A percentile compares a stretch with the other conserved stretches of the same genome.
Conservation (phyloP, 2,797 vertebrate genomes). For the Melanotaenia trifasciata region DNA sequence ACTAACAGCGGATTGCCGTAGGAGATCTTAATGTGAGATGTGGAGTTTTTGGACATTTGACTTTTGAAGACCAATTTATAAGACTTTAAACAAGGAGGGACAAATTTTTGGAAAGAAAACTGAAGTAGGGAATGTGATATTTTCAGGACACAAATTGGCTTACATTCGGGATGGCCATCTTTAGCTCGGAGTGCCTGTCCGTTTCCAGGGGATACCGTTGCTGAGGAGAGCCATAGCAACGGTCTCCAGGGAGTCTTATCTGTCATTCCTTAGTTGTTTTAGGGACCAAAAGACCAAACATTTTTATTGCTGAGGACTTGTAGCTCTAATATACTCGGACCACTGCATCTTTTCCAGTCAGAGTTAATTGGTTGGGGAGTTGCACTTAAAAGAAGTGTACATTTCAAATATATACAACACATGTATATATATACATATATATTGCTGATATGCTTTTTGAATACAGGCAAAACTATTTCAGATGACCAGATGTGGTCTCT, state of each 20-base stretch:
- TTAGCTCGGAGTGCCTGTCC: conserved; percentile 95
- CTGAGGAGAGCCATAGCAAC: conserved; percentile 88
- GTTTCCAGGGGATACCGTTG: conserved; percentile 91
- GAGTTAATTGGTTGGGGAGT: conserved; percentile 90
- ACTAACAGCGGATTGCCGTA: conserved; percentile 73
- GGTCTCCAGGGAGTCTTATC: conserved; percentile 93
- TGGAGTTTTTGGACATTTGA: conserved; percentile 67
- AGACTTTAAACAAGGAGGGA: conserved; percentile 81
- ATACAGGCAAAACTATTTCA: conserved; percentile 94
- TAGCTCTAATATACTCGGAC: conserved; percentile 96
- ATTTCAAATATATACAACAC: conserved; percentile 85
- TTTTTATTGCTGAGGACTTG: conserved; percentile 96
- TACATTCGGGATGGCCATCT: conserved; percentile 87
- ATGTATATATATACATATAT: conserved; percentile 86
- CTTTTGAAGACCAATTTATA: conserved; percentile 80
- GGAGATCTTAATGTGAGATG: conserved; percentile 72
- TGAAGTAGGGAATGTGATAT: conserved; percentile 80
- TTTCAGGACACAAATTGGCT: conserved; percentile 87
- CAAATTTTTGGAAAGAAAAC: conserved; percentile 81
- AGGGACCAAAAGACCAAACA: conserved; percentile 99
- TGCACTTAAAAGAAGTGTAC: conserved; percentile 89
- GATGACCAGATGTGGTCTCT: conserved; percentile 81
- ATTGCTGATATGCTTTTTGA: conserved; percentile 98
- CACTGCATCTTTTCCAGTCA: conserved; percentile 92
- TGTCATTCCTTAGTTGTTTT: conserved; percentile 99